Evolutionary conservation across 2,113 vertebrate genomes (phyloP).

Genomic region (Gambusia affinis): DNA sequence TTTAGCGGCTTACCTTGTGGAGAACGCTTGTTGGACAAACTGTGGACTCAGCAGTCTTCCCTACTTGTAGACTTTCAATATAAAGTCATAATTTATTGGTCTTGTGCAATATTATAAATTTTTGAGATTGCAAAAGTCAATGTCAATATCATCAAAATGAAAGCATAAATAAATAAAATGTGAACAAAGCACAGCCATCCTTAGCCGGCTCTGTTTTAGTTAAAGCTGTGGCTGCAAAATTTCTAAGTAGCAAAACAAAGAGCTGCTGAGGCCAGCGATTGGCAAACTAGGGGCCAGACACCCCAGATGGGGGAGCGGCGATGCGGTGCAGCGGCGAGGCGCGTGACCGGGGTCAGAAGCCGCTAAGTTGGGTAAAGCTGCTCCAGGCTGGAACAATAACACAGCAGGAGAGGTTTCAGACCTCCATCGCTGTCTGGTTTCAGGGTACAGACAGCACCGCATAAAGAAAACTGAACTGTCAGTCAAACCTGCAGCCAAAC

Average conservation of each 20-base stretch:
- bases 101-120: too few relatives aligned
- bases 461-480: constrained; percentile 14
- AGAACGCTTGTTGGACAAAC: too few relatives aligned
- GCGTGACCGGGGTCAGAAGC: constrained; percentile 1
- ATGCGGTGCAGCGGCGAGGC: not conserved
- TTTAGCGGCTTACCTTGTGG: too few relatives aligned
- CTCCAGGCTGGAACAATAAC: constrained; percentile 16
- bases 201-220: not conserved
- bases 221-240: not conserved
- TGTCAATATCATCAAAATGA: too few relatives aligned
- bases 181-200: not conserved
- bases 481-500: constrained; percentile 18
- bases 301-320: not conserved
- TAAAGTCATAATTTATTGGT: too few relatives aligned
- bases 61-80: too few relatives aligned
- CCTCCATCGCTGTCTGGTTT: not conserved
- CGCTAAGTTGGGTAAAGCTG: constrained; percentile 7
- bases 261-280: not conserved
- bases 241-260: too few relatives aligned
- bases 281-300: constrained; percentile 1
- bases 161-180: too few relatives aligned
- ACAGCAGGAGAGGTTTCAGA: constrained; percentile 16
- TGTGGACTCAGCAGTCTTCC: too few relatives aligned
- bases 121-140: too few relatives aligned
- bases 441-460: constrained; percentile 12